Base-by-base conservation (phyloP, 2,797 vertebrate species). In the Helarctos malayanus region DNA sequence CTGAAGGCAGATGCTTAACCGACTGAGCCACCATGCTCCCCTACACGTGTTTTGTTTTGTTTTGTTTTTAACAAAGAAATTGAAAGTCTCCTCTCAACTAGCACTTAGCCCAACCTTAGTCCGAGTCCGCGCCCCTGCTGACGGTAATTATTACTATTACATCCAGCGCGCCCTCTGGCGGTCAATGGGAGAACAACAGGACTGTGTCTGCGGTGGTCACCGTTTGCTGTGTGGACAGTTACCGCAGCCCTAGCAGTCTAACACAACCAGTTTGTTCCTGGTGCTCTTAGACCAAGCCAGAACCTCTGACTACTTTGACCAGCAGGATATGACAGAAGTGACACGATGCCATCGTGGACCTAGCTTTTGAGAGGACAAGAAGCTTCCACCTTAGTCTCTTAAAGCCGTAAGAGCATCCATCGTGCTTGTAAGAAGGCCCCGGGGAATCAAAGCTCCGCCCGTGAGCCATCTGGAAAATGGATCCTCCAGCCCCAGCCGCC, bases 161-260 rank as follows among this genome's bases (percentile, higher is more conserved):
- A 15, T 45, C 8, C 38, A 56, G 35, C 5, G 15, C 57, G 87
- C 87, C 95, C 23, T 21, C 95, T 96, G 32, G 83, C 89, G 91
- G 90, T 47, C 19, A 3, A 5, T 4, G 5, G 0, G 29, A 76
- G 54, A 84, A 95, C 21, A 91, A 45, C 89, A 88, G 5, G 76
- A 3, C 35, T 5, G 2, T 27, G 56, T 14, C 21, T 29, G 18
- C 7, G 1, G 19, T 6, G 4, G 41, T 41, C 16, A 7, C 29
- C 29, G 65, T 63, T 52, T 54, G 7, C 49, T 0, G 13, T 57
- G 15, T 1, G 38, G 25, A 21, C 52, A 3, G 14, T 85, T 10
- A 54, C 9, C 4, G 29, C 45, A 5, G 25, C 54, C 23, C 27
- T 35, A 35, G 45, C 14, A 29, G 87, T 47, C 10, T 23, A 38